These are phyloP conservation scores for Diadema setosum DNA, from an alignment of 35 echinoderm and acorn worm genomes.

Conservation along the genomic window DNA sequence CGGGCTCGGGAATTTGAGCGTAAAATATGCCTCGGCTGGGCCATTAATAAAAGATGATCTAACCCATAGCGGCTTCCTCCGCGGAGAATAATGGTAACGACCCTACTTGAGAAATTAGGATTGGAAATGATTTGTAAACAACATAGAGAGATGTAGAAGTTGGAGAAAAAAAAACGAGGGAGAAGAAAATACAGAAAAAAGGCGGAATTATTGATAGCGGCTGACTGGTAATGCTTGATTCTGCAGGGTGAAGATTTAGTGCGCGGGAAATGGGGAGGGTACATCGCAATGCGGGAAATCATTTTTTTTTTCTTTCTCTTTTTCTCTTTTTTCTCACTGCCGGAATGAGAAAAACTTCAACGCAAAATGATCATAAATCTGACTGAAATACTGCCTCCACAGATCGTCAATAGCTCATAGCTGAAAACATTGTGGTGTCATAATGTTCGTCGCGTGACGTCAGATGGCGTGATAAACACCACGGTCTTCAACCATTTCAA, in stretches of 20 bases:
- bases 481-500: neutral
- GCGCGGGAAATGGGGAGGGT: neutral
- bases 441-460: neutral
- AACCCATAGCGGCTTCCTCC: neutral
- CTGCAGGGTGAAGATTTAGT: neutral
- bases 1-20: slow-evolving; percentile 1
- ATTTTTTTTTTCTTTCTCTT: no score
- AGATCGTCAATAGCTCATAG: neutral
- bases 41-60: slow-evolving; percentile 30
- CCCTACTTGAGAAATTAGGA: slow-evolving; percentile 5
- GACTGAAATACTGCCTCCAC: neutral
- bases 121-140: slow-evolving; percentile 27
- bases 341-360: neutral
- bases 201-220: slow-evolving; percentile 4
- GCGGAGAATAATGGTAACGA: slow-evolving; percentile 2
- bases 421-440: neutral
- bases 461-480: neutral
- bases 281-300: neutral
- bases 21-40: neutral
- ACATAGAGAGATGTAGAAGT: no score
- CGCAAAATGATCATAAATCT: neutral
- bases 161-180: no score
- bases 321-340: neutral
- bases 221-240: neutral
- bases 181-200: no score